A percentile compares a stretch with the other conserved stretches of the same genome.
These are phyloP conservation scores for Ellobium chinense DNA, from an alignment of 2,888 invertebrate genomes.

Conservation along the genomic window DNA sequence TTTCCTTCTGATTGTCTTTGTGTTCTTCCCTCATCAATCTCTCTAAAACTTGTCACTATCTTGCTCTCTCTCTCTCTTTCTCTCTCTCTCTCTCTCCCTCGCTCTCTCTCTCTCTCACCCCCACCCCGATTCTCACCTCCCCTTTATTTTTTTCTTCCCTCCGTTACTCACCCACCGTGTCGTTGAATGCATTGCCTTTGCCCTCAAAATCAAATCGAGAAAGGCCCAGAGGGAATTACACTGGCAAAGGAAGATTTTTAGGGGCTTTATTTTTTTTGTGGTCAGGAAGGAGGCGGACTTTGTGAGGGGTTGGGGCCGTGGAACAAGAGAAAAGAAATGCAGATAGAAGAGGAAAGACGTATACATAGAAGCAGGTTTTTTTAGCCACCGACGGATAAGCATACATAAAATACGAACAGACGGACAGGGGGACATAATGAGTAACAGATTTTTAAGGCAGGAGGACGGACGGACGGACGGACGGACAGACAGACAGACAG, in stretches of 20 bases:
- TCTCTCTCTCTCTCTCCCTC: constrained; percentile 1
- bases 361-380: background rate
- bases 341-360: background rate
- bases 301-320: too few species aligned
- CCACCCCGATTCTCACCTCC: too few species aligned
- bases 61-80: constrained; percentile 4
- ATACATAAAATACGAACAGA: background rate
- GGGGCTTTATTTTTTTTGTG: too few species aligned
- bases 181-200: too few species aligned
- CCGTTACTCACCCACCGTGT: background rate
- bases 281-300: too few species aligned
- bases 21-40: background rate
- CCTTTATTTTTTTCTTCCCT: too few species aligned
- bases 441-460: background rate
- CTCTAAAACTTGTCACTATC: too few species aligned
- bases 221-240: too few species aligned
- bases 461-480: background rate
- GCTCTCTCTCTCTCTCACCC: too few species aligned
- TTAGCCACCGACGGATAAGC: background rate
- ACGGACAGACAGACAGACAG: background rate
- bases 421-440: background rate
- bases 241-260: too few species aligned
- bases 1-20: background rate
- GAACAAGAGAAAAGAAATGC: background rate
- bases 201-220: too few species aligned